phyloP scores from a whole-genome alignment of 1,140 invertebrate species.

The Drosophila chauvacae region DNA sequence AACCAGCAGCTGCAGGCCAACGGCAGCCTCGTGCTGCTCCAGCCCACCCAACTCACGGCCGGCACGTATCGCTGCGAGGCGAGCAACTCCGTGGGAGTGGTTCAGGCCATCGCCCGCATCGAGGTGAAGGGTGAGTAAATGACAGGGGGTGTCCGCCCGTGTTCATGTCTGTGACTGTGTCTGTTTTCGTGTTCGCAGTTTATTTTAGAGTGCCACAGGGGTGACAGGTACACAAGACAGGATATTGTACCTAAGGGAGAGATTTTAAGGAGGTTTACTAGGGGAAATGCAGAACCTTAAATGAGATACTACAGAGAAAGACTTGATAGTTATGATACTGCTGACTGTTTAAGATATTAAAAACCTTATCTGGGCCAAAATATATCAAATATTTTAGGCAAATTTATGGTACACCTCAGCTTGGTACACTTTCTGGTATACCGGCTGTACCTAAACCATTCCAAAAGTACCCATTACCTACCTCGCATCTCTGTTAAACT shows the following conservation, averaged over 20 bases:
- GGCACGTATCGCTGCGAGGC: constrained; percentile 91
- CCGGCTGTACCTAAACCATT: background rate
- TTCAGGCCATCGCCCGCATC: constrained; percentile 88
- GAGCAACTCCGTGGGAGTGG: constrained; percentile 88
- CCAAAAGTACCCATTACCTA: background rate
- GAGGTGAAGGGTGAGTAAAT: constrained; percentile 88
- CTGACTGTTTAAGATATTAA: no score
- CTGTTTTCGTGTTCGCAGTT: background rate
- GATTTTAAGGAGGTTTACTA: no score
- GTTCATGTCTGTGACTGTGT: background rate
- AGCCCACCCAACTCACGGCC: constrained; percentile 87
- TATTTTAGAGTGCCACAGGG: background rate
- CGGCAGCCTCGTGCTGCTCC: constrained; percentile 88
- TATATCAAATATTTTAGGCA: background rate
- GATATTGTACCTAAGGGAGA: background rate
- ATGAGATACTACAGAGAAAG: no score
- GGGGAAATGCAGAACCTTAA: background rate
- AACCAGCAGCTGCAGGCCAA: constrained; percentile 86
- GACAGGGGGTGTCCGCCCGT: background rate
- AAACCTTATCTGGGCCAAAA: no score
- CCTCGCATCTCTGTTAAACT: background rate
- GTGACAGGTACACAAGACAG: background rate
- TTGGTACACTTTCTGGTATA: background rate
- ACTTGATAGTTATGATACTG: no score
- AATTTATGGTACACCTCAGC: no score